phyloP scores from a whole-genome alignment of 2,888 invertebrate genomes.

The Tenthredo livida region DNA sequence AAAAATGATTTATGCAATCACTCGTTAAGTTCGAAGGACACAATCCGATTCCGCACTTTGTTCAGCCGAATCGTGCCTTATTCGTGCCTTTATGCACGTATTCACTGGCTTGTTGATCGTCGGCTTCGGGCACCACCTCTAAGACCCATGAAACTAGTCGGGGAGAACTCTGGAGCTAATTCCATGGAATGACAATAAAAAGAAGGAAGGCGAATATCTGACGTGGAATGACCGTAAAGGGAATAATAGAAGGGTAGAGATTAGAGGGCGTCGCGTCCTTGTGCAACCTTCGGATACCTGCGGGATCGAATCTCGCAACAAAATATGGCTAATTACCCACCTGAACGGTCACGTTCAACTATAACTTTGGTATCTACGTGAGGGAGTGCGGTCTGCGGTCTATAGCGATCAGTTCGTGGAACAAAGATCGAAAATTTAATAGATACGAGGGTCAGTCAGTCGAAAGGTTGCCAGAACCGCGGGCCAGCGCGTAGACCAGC shows the following conservation, averaged over 20 bases:
- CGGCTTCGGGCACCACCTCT: not conserved
- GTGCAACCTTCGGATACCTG: not conserved
- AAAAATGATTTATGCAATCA: not conserved
- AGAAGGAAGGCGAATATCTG: not conserved
- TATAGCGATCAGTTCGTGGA: constrained; percentile 4
- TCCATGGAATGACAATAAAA: constrained; percentile 18
- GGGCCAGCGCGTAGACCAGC: not conserved
- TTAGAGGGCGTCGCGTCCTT: constrained; percentile 16
- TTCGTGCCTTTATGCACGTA: not conserved
- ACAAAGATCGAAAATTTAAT: not conserved
- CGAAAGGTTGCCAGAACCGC: not conserved
- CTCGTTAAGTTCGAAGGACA: not conserved
- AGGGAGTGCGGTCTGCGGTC: not conserved
- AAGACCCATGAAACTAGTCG: not conserved
- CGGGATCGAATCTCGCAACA: not conserved
- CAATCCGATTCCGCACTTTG: not conserved
- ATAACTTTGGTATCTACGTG: not conserved
- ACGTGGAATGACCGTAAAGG: not conserved
- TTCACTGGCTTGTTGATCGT: not conserved
- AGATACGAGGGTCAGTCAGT: not conserved
- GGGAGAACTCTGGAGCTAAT: constrained; percentile 25
- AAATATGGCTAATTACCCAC: not conserved
- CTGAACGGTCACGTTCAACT: not conserved
- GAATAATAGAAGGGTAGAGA: constrained; percentile 2
- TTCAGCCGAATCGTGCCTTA: not conserved